Conservation (phyloP, 2,113 vertebrate species). For the Pongo pygmaeus region DNA sequence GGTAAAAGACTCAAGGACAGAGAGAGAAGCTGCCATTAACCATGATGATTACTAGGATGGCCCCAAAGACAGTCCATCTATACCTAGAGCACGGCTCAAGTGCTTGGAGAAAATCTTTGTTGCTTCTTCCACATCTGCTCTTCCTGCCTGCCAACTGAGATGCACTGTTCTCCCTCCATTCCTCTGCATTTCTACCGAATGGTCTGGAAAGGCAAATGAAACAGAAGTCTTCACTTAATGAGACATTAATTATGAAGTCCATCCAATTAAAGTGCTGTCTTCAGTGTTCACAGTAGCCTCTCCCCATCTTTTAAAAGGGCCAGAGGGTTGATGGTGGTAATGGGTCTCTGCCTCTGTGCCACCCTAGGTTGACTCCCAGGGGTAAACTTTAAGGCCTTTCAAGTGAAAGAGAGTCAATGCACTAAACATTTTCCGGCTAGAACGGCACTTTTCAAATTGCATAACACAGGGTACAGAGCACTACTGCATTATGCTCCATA, state of each 20-base stretch:
- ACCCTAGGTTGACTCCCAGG: not conserved
- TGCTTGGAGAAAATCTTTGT: not conserved
- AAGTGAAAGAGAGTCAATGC: not conserved
- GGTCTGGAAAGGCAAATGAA: constrained; percentile 33
- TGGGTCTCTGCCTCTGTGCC: not conserved
- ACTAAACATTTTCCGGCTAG: not conserved
- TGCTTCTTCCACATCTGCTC: not conserved
- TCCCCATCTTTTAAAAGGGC: not conserved
- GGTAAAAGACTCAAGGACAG: not conserved
- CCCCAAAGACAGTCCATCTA: not conserved
- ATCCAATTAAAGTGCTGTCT: not conserved
- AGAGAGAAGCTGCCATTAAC: not conserved
- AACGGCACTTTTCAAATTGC: not conserved
- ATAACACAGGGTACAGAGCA: not conserved
- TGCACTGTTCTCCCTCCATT: not conserved
- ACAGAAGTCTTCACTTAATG: not conserved
- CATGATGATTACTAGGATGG: no score
- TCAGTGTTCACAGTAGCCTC: not conserved
- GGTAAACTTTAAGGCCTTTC: not conserved
- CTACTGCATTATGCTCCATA: not conserved
- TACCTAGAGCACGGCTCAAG: not conserved
- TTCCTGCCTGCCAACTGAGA: not conserved
- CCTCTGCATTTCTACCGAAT: constrained; percentile 38
- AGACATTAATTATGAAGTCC: not conserved
- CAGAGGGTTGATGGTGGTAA: not conserved